Conservation (phyloP, 2,888 invertebrate genomes). For the Tenthredo livida region DNA sequence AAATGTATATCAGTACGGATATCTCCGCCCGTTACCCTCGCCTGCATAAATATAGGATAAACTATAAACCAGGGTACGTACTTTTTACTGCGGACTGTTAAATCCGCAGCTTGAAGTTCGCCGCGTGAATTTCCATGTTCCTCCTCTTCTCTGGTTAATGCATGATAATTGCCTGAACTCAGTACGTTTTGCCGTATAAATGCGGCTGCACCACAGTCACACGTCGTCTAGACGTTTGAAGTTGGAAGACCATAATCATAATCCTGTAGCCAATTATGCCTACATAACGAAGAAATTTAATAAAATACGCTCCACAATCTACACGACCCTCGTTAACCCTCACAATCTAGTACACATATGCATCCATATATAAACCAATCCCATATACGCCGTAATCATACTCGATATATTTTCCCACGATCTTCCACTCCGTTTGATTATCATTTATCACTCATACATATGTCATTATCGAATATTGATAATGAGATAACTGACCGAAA, state of each 20-base stretch:
- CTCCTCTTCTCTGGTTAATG: constrained; percentile 36
- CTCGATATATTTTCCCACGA: background rate
- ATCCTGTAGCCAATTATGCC: constrained; percentile 37
- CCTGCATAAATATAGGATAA: background rate
- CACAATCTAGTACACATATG: background rate
- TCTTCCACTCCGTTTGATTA: background rate
- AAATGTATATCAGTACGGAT: background rate
- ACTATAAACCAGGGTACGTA: background rate
- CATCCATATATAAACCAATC: background rate
- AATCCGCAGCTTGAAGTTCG: background rate
- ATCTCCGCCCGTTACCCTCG: background rate
- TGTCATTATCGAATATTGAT: background rate
- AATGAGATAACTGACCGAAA: background rate
- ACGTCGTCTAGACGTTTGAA: constrained; percentile 31
- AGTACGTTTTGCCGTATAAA: constrained; percentile 31
- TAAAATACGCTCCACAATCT: background rate
- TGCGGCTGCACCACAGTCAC: constrained; percentile 18
- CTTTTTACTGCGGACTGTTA: background rate
- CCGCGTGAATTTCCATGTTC: background rate
- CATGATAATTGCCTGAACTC: constrained; percentile 39
- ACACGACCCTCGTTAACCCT: background rate
- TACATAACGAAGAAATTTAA: constrained; percentile 18
- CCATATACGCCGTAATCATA: background rate
- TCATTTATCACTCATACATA: background rate
- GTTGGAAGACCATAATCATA: constrained; percentile 21